These are phyloP conservation scores for Lordiphosa andalusiaca DNA, from an alignment of 2,888 invertebrate genomes.

Conservation along the genomic window DNA sequence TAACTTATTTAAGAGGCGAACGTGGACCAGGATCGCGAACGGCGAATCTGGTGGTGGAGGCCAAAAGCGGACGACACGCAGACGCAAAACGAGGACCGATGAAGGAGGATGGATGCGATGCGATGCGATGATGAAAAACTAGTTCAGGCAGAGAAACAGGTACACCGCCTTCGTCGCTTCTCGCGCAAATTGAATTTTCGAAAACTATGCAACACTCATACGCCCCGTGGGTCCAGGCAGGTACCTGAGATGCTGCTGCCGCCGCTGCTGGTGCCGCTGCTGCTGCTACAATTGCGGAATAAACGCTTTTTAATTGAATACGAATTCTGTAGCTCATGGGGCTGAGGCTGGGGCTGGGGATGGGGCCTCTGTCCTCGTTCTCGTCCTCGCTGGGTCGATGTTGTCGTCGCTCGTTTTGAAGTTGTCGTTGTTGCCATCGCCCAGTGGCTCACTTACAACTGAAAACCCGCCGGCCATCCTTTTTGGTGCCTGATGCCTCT, in stretches of 20 bases:
- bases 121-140: conserved; percentile 37
- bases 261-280: not conserved
- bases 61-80: conserved; percentile 24
- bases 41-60: conserved; percentile 1
- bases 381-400: conserved; percentile 59
- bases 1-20: conserved; percentile 74
- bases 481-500: conserved; percentile 46
- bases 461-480: conserved; percentile 55
- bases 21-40: conserved; percentile 10
- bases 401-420: conserved; percentile 49
- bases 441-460: conserved; percentile 75
- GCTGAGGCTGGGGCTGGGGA: conserved; percentile 6
- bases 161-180: conserved; percentile 4
- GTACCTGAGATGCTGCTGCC: conserved; percentile 1
- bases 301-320: conserved; percentile 75
- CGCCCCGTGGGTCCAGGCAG: conserved; percentile 65
- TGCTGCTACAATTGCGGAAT: conserved; percentile 66
- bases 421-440: conserved; percentile 53
- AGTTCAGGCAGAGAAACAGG: conserved; percentile 39
- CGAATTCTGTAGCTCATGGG: conserved; percentile 58
- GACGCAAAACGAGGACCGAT: conserved; percentile 12
- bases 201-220: conserved; percentile 76
- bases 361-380: conserved; percentile 4
- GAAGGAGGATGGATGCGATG: conserved; percentile 7
- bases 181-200: conserved; percentile 71